Percentiles rank a stretch among this genome's conserved stretches.
Conservation (phyloP, 2,888 invertebrate genomes). For the Nemapogon koenigi region DNA sequence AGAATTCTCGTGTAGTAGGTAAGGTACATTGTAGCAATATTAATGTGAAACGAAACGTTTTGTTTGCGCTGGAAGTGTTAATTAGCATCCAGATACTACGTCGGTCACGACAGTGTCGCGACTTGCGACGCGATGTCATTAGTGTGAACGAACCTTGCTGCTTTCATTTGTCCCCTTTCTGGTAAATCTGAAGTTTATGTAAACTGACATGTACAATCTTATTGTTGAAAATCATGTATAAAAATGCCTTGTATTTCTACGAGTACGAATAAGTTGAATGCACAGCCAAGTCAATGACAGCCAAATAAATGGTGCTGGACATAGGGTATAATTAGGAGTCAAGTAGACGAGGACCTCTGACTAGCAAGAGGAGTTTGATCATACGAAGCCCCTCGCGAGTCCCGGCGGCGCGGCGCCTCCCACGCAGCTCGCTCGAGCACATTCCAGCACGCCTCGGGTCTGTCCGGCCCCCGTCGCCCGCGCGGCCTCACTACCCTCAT, state of each 20-base stretch:
- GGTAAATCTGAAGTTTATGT: too few relatives aligned
- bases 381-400: too few relatives aligned
- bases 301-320: too few relatives aligned
- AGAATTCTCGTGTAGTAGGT: neutral
- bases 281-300: too few relatives aligned
- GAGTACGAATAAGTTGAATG: too few relatives aligned
- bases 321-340: too few relatives aligned
- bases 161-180: too few relatives aligned
- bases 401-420: constrained; percentile 56
- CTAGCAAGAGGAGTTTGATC: too few relatives aligned
- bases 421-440: constrained; percentile 60
- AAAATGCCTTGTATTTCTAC: too few relatives aligned
- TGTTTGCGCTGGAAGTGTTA: constrained; percentile 37
- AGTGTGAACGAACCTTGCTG: constrained; percentile 44
- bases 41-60: constrained; percentile 19
- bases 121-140: constrained; percentile 19
- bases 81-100: constrained; percentile 49
- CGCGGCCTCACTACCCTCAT: constrained; percentile 41
- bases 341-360: too few relatives aligned
- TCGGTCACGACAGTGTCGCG: constrained; percentile 44
- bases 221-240: too few relatives aligned
- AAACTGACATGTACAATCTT: too few relatives aligned
- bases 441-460: constrained; percentile 61
- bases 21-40: constrained; percentile 1
- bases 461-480: constrained; percentile 24